These are phyloP conservation scores for Salvator merianae DNA, from an alignment of 2,113 vertebrate genomes.

Conservation along the genomic window DNA sequence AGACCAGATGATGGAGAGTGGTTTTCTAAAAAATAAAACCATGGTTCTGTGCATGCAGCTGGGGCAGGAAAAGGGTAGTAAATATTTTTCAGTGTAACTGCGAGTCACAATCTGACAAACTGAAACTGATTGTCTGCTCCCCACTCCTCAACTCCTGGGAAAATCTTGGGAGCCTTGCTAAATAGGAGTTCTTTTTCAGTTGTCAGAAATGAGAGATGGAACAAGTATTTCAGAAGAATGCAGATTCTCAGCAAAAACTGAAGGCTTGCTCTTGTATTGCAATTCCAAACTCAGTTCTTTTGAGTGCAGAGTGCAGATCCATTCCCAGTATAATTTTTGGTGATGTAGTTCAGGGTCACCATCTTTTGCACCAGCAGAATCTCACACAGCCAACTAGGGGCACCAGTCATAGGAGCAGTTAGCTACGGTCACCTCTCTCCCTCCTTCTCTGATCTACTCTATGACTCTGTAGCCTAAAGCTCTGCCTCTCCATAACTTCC, in stretches of 20 bases:
- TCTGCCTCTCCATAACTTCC: too few species aligned
- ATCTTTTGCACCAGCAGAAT: too few species aligned
- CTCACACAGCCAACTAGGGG: too few species aligned
- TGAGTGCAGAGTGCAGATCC: not conserved
- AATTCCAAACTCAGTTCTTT: not conserved
- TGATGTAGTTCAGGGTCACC: too few species aligned
- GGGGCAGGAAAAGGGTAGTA: too few species aligned
- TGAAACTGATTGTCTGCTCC: not conserved
- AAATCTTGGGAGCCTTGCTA: not conserved
- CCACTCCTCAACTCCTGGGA: not conserved
- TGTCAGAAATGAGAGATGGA: not conserved
- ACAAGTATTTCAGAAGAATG: not conserved
- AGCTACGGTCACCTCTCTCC: too few species aligned
- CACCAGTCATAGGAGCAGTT: too few species aligned
- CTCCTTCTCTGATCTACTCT: too few species aligned
- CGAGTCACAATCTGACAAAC: not conserved
- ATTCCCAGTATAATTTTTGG: not conserved
- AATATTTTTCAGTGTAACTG: not conserved
- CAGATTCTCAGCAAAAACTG: not conserved
- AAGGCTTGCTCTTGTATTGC: not conserved
- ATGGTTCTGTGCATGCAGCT: too few species aligned
- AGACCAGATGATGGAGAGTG: not conserved
- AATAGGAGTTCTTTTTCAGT: not conserved
- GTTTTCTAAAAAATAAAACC: not conserved
- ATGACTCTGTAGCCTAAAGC: too few species aligned